Base-by-base conservation (phyloP, 2,797 vertebrate genomes). In the Sebastes reedi region DNA sequence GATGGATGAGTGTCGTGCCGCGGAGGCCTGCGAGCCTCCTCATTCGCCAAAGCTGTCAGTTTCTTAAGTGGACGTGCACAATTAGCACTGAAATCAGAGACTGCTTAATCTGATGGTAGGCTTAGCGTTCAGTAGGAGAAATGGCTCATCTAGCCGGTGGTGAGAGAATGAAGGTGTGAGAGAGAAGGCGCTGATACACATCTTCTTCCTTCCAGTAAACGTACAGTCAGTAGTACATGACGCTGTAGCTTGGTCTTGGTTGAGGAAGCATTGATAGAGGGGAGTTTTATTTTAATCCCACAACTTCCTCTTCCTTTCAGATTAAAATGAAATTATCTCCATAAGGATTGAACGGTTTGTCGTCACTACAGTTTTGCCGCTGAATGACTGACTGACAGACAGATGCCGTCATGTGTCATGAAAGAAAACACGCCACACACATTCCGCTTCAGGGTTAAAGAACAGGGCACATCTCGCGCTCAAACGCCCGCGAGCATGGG, bases 21-120 rank as follows among this genome's bases (percentile, higher is more conserved):
- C 94, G 42, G 94, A 93, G 91, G 94, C 94, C 94, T 93, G 90
- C 94, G 87, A 93, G 91, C 95, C 95, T 94, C 93, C 92, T 90
- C 94, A 95, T 96, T 92, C 92, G 93, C 95, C 93, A 91, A 50
- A 92, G 95, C 97, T 97, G 96, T 97, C 96, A 96, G 95, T 96
- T 92, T 92, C 96, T 97, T 97, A 98, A 98, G 97, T 98, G 97
- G 96, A 96, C 90, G 89, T 88, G 95, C 92, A 95, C 96, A 97
- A 95, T 97, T 96, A 96, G 94, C 92, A 91, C 92, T 96, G 96
- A 97, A 98, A 98, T 96, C 95, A 96, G 96, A 98, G 91, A 95
- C 95, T 86, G 92, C 94, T 87, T 97, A 96, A 97, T 97, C 96
- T 96, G 96, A 97, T 97, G 96, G 89, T 87, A 91, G 86, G 90